These are phyloP conservation scores for Troilus luridus DNA, from an alignment of 2,888 invertebrate genomes.

Conservation along the genomic window DNA sequence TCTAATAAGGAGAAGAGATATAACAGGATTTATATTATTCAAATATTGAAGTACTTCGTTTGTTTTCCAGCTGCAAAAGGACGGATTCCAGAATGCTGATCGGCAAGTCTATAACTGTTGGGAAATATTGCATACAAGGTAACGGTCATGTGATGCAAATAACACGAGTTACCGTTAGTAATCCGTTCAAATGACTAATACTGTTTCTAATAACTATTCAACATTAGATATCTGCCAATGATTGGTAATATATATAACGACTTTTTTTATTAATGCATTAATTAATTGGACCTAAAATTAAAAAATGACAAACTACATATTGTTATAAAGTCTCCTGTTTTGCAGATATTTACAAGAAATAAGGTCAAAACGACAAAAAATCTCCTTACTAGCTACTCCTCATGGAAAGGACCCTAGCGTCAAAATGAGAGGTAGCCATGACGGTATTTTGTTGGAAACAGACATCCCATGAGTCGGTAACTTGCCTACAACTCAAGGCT, in stretches of 20 bases:
- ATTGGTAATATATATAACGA: not conserved
- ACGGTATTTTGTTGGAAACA: too few species aligned
- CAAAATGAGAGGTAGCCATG: too few species aligned
- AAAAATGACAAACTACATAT: too few species aligned
- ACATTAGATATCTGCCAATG: not conserved
- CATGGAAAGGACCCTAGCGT: too few species aligned
- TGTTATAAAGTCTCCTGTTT: too few species aligned
- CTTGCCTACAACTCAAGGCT: too few species aligned
- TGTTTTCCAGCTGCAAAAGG: not conserved
- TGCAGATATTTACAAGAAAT: too few species aligned
- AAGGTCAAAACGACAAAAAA: too few species aligned
- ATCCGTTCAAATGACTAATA: not conserved
- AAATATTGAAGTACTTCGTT: not conserved
- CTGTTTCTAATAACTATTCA: not conserved
- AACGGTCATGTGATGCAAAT: slow-evolving; percentile 17
- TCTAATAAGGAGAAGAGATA: not conserved
- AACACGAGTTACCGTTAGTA: not conserved
- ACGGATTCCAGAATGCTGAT: not conserved
- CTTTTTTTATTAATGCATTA: not conserved
- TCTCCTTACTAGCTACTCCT: too few species aligned
- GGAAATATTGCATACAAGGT: not conserved
- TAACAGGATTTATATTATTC: not conserved
- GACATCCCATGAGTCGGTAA: too few species aligned
- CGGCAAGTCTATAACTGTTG: not conserved
- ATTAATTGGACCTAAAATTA: too few species aligned